Conservation (phyloP, 2,113 vertebrate species). For the Pollimyrus isidori region DNA sequence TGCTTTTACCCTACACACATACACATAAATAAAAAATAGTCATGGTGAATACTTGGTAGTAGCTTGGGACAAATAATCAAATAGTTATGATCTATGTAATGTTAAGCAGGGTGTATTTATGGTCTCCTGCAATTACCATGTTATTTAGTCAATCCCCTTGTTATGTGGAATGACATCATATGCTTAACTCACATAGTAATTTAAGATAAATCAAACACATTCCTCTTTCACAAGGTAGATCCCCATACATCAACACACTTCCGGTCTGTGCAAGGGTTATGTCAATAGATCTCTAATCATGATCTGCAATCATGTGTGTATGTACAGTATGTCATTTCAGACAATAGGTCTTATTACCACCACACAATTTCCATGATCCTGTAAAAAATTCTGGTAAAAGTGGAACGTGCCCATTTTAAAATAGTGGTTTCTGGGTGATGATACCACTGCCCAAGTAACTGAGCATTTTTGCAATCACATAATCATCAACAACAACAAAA, state of each 20-base stretch:
- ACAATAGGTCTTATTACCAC: background rate
- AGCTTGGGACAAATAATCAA: background rate
- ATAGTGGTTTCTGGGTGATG: background rate
- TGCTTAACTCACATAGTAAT: background rate
- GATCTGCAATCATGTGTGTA: background rate
- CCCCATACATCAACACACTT: background rate
- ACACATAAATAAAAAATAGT: background rate
- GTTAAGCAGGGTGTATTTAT: background rate
- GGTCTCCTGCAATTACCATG: background rate
- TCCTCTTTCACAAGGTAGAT: background rate
- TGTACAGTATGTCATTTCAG: background rate
- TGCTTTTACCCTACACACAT: background rate
- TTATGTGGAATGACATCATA: background rate
- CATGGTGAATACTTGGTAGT: background rate
- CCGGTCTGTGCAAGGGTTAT: background rate
- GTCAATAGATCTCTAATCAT: background rate
- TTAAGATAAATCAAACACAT: background rate
- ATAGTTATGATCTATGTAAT: background rate
- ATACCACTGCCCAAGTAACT: background rate
- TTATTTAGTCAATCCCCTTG: background rate
- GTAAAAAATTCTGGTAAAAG: background rate
- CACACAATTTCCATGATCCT: background rate
- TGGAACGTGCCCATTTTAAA: background rate
- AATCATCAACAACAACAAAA: background rate
- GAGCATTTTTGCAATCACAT: background rate